Base-by-base conservation (phyloP, 1,140 invertebrate genomes). In the Zaprionus tsacasi region DNA sequence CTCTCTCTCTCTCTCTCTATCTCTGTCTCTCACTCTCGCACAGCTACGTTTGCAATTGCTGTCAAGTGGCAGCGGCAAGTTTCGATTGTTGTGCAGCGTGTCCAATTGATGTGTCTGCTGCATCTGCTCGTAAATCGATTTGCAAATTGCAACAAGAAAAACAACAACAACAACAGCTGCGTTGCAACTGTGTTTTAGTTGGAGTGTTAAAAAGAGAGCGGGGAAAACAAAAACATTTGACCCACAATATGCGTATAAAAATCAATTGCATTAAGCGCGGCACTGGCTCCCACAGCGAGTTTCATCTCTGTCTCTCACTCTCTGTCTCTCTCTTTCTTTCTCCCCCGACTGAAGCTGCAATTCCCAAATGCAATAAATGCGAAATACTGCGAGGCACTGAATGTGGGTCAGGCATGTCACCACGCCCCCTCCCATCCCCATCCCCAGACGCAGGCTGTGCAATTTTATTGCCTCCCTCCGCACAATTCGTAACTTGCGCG, bases 191-290 rank as follows among this genome's bases (percentile, higher is more conserved):
- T 52, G 66, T 83, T 80, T 85, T 61, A 85, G 65, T 81, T 78
- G 58, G 65, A 78, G 79, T 65, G 33, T n/a, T 52, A 7, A 33
- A 36, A 25, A 59, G 21, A 21, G 21, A 1, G 2, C n/a, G 21
- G 15, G 8, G 6, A 11, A 30, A 54, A 55, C 12, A 65, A 70
- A 68, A 35, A 35, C 30, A 33, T 65, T 61, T 79, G 71, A 82
- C 70, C 58, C 67, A 21, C 56, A 38, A 43, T 33, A 60, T 63
- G 56, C 76, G 59, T 40, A 36, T 57, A 58, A 80, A 80, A 78
- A 83, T 88, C 88, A 88, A 88, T 83, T 83, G 80, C 73, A 82
- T 88, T 82, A 75, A 88, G 73, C 59, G 68, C 45, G 68, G 74
- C 71, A 52, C 61, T 6, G 59, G 12, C 17, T 45, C 35, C 69